Evolutionary conservation across 1,140 invertebrate species (phyloP), one percentile per base, ranked within the genome.

Genomic region (Ctenoplectra terminalis): DNA sequence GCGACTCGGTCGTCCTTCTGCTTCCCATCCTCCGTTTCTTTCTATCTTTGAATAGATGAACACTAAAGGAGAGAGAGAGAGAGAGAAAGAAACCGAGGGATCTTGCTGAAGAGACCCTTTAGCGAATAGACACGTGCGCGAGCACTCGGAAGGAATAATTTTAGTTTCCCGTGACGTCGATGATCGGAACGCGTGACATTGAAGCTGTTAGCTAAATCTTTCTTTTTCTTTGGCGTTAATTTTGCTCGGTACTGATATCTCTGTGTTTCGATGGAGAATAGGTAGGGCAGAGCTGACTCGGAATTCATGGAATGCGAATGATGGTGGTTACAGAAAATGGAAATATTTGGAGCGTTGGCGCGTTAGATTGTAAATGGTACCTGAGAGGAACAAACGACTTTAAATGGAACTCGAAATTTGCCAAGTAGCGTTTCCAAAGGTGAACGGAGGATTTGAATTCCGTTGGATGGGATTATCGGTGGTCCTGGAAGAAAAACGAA

Each of bases 41-140:
- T 13, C 17, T 34, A 6, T 61, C 1, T 40, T 64, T 34, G 31
- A 15, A 13, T 40, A 43, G n/a, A 26, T 48, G 34, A 78, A 84
- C 61, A 63, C 50, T 7, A n/a, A 15, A 67, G 50, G 8, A 63
- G 29, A 20, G 37, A 67, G 23, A 58, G n/a, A 84, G 20, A 69
- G 78, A 85, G 58, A 78, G 43, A 60, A n/a, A 23, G 34, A 37
- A 31, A 34, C 23, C 23, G 31, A 46, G 76, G 81, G 82, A 66
- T 81, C 66, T 64, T 48, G 61, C 3, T 23, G 64, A 56, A 83
- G 85, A 67, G 73, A 60, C 37, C 67, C 56, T 81, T 73, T 50
- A 75, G 54, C 79, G 67, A 72, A 77, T 71, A 77, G 56, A 76
- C 85, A 72, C 74, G 78, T 82, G 83, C 73, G 48, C 54, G 37